Conservation (phyloP, 2,113 vertebrate genomes). For the Coracopsis vasa region DNA sequence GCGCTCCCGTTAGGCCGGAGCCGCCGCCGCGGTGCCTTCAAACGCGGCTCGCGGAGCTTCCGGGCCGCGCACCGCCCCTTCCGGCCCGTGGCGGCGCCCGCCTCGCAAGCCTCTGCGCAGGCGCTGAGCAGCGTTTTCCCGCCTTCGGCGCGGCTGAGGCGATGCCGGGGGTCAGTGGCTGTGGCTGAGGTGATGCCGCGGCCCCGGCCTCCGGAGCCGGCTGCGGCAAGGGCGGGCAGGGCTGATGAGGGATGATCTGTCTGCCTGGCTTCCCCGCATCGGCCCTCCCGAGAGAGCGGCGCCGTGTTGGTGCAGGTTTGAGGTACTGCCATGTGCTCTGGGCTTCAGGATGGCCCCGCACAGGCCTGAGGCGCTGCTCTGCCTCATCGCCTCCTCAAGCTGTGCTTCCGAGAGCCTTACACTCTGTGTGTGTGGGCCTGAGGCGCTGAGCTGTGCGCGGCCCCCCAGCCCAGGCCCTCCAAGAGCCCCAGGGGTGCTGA, state of each 20-base stretch:
- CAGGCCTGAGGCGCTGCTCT: too few relatives aligned
- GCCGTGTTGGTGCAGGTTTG: rapidly evolving
- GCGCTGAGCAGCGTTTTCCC: rapidly evolving
- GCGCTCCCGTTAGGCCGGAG: background rate
- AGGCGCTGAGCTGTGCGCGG: background rate
- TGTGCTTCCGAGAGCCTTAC: background rate
- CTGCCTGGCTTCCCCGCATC: rapidly evolving
- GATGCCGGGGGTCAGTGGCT: rapidly evolving
- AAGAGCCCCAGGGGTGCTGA: background rate
- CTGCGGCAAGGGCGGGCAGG: rapidly evolving
- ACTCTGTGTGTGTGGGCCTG: too few relatives aligned
- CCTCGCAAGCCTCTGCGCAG: background rate
- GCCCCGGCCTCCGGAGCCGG: rapidly evolving
- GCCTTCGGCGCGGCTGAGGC: background rate
- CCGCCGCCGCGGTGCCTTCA: background rate
- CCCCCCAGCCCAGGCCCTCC: background rate
- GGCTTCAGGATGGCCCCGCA: rapidly evolving
- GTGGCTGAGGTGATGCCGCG: rapidly evolving
- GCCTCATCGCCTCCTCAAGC: background rate
- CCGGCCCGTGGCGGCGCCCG: background rate
- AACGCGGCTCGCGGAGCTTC: background rate
- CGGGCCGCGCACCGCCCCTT: background rate
- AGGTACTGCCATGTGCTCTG: rapidly evolving
- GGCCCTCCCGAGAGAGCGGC: rapidly evolving
- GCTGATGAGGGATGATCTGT: background rate